Conservation (phyloP, 2,113 vertebrate genomes). For the Sander vitreus region DNA sequence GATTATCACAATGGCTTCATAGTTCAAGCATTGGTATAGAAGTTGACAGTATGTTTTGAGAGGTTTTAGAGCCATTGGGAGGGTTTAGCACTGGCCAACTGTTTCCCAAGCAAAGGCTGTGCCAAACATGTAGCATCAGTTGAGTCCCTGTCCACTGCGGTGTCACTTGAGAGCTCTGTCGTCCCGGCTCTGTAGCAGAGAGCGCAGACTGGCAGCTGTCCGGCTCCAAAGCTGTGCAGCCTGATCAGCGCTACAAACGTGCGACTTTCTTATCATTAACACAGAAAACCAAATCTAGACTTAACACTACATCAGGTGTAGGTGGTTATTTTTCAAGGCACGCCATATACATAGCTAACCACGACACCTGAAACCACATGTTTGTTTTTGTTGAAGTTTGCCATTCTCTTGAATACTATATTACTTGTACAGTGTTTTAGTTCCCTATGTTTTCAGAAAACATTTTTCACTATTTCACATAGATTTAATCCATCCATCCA, state of each 20-base stretch:
- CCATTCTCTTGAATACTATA: not conserved
- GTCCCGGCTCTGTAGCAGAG: slow-evolving; percentile 17
- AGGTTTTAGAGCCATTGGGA: not conserved
- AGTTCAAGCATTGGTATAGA: not conserved
- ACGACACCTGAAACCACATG: not conserved
- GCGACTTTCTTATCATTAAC: slow-evolving; percentile 10
- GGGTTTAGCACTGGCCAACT: slow-evolving; percentile 11
- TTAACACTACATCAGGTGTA: not conserved
- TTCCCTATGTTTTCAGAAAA: not conserved
- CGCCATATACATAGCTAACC: not conserved
- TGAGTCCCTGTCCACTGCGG: slow-evolving; percentile 2
- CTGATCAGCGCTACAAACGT: slow-evolving; percentile 1
- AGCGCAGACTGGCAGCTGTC: slow-evolving; percentile 26
- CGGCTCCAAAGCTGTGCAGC: not conserved
- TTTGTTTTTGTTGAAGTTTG: not conserved
- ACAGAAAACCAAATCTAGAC: not conserved
- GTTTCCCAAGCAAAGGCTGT: slow-evolving; percentile 11
- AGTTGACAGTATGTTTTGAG: slow-evolving; percentile 11
- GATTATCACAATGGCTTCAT: slow-evolving; percentile 6
- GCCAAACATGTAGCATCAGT: slow-evolving; percentile 24
- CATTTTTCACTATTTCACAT: not conserved
- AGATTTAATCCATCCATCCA: too few relatives aligned
- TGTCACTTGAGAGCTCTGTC: slow-evolving; percentile 40
- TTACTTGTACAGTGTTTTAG: not conserved
- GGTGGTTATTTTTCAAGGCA: not conserved